phyloP scores from a whole-genome alignment of 2,113 vertebrate species.

The Petrocephalus microphthalmus region DNA sequence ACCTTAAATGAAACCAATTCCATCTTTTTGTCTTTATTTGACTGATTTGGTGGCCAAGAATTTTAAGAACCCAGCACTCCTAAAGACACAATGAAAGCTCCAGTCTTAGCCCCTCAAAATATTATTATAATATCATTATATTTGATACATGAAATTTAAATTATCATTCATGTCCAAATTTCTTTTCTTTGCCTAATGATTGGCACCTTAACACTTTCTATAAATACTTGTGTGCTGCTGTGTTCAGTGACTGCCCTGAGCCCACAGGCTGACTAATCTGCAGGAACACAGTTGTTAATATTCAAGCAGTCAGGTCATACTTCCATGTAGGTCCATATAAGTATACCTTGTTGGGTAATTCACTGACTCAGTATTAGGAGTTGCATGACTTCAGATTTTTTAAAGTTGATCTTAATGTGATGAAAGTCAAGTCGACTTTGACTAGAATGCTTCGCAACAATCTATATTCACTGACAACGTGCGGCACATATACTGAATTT shows the following conservation, averaged over 20 bases:
- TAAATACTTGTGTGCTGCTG: not conserved
- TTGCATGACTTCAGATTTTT: no score
- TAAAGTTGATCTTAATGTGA: no score
- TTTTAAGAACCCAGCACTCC: not conserved
- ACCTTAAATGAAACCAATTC: not conserved
- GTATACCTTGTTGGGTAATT: not conserved
- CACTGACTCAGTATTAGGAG: not conserved
- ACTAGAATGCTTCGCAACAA: no score
- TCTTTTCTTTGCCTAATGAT: not conserved
- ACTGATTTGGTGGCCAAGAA: not conserved
- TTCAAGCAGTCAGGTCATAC: not conserved
- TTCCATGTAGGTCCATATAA: not conserved
- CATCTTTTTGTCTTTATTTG: not conserved
- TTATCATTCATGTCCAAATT: not conserved
- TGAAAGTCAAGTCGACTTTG: no score
- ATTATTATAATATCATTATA: not conserved
- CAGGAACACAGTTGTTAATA: not conserved
- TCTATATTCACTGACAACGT: no score
- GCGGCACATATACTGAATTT: no score
- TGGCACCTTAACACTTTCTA: not conserved
- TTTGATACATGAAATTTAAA: not conserved
- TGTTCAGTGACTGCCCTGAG: not conserved
- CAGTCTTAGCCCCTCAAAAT: not conserved
- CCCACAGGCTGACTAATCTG: not conserved
- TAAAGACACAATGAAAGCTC: not conserved